Conservation (phyloP, 1,140 invertebrate genomes). For the Aphelenchoides fujianensis region DNA sequence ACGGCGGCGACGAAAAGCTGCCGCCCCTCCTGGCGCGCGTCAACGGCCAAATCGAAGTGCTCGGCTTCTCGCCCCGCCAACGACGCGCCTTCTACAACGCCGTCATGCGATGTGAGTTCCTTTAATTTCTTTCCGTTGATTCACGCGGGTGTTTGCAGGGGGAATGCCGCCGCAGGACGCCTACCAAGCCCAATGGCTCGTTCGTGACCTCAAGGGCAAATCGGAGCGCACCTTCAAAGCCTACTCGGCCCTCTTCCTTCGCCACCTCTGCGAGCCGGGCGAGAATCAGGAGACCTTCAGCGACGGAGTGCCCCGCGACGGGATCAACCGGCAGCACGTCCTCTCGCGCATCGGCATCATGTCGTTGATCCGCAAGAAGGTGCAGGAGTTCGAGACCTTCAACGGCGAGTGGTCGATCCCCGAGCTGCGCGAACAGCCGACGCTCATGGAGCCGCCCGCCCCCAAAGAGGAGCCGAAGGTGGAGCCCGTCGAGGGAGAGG, state of each 20-base stretch:
- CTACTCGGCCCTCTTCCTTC: slow-evolving; percentile 97
- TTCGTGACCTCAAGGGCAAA: slow-evolving; percentile 72
- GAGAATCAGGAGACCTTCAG: slow-evolving; percentile 93
- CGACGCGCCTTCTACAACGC: slow-evolving; percentile 97
- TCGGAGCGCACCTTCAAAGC: slow-evolving; percentile 97
- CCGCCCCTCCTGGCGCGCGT: slow-evolving; percentile 91
- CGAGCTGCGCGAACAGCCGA: slow-evolving; percentile 55
- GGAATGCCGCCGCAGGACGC: slow-evolving; percentile 99
- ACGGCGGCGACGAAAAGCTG: slow-evolving; percentile 97
- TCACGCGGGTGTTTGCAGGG: too few relatives aligned
- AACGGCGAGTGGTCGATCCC: slow-evolving; percentile 98
- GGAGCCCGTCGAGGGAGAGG: slow-evolving; percentile 62
- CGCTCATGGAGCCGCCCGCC: slow-evolving; percentile 68
- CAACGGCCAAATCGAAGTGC: slow-evolving; percentile 94
- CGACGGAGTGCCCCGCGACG: slow-evolving; percentile 95
- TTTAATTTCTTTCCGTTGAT: too few relatives aligned
- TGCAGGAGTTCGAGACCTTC: slow-evolving; percentile 87
- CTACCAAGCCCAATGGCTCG: slow-evolving; percentile 92
- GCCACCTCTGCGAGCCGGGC: slow-evolving; percentile 96
- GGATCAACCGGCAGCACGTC: slow-evolving; percentile 94
- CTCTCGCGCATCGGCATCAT: slow-evolving; percentile 80
- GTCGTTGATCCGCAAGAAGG: slow-evolving; percentile 91
- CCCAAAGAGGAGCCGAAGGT: slow-evolving; percentile 63
- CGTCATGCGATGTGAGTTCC: slow-evolving; percentile 98
- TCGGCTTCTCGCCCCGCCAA: slow-evolving; percentile 98